Evolutionary conservation across 2,113 vertebrate genomes (phyloP), one percentile per base, ranked within the genome.

Genomic region (Festucalex cinctus): DNA sequence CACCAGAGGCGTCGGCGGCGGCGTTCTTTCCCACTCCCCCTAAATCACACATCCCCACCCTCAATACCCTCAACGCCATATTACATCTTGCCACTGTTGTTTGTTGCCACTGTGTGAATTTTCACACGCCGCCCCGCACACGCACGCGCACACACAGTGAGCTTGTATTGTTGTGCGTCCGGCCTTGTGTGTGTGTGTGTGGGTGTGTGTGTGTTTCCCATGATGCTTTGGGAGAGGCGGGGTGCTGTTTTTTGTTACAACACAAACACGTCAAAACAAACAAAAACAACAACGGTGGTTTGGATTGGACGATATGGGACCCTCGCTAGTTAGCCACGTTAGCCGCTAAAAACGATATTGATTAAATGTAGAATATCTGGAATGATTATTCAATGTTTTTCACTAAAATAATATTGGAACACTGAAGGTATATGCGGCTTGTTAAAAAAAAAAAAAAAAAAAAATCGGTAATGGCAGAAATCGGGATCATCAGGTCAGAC

Each of bases 21-120:
- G 68, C 49, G 88, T 28, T 26, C 26, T 93, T 94, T 81, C 84
- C 80, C 70, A 92, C 82, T 72, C 83, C 77, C 79, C 77, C 72
- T 65, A 77, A 78, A 79, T 85, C 86, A 83, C 86, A 88, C 84
- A 75, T 86, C 78, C 77, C 77, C 83, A 83, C 84, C 84, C 86
- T 78, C 90, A 93, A 92, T 93, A 82, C 92, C 85, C 91, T 91
- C 91, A 90, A 90, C 88, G 93, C 90, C 85, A 86, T 93, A 95
- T 94, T 95, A 96, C 94, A 94, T 93, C 92, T 90, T 93, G 93
- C 93, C 93, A 95, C 93, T 94, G 93, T 94, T 95, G 93, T 94
- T 71, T 81, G 75, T 82, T n/a, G 69, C 68, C 63, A 77, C 43
- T 74, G 56, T 81, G 39, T 77, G 58, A 72, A 69, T 74, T 75